Base-by-base conservation (phyloP, 2,797 vertebrate species). In the Nyctibius grandis region DNA sequence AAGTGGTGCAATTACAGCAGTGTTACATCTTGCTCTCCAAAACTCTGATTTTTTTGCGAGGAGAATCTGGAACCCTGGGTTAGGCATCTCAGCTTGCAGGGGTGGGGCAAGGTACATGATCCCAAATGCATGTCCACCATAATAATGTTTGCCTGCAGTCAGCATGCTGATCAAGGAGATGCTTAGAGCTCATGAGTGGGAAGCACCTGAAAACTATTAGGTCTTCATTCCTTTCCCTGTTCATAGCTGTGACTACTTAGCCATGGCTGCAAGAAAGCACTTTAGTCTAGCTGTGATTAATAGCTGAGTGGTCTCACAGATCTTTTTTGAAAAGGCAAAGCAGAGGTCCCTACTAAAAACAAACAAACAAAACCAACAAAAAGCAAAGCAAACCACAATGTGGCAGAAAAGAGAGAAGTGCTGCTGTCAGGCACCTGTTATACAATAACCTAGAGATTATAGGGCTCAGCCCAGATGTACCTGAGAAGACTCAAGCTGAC, bases 51-150 rank as follows among this genome's bases (percentile, higher is more conserved):
- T 47, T n/a, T n/a, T n/a, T 28, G 3, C 23, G 10, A 50, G 4
- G 10, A 81, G 19, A 70, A 48, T 26, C 9, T 78, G 29, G 33
- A 74, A 47, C 12, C 5, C 61, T 22, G 17, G 7, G 4, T 26
- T 70, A 42, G 8, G 2, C 25, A 3, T 56, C 13, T 75, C 23
- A n/a, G 25, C 21, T 68, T 92, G 16, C 36, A 73, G 45, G 2
- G 1, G 0, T 50, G 13, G 7, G 11, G 9, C 2, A 5, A 57
- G 4, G 6, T 38, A 10, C 12, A 8, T 42, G 29, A 15, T 26
- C 28, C 9, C 26, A 75, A 64, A 36, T 20, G 29, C 6, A 10
- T 20, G 8, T 19, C 29, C 38, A 33, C 22, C 11, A 17, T n/a
- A 48, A 22, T 5, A 57, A n/a, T 1, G 5, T 21, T 44, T 78